Conservation (phyloP, 2,888 invertebrate species). For the Limnephilus lunatus region DNA sequence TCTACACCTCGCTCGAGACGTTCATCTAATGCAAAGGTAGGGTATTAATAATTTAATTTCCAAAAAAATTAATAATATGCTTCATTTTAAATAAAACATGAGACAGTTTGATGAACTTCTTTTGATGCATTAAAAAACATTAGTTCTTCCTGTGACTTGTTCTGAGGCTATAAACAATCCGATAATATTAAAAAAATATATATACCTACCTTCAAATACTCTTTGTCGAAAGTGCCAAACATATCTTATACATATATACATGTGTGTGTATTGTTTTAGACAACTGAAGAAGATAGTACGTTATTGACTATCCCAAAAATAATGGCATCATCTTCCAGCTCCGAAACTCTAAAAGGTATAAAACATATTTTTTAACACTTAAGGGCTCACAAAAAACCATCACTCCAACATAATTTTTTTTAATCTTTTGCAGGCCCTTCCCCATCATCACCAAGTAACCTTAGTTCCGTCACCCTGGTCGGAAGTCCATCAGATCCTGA, state of each 20-base stretch:
- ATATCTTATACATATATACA: not conserved
- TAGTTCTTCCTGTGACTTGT: too few species aligned
- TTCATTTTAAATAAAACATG: too few species aligned
- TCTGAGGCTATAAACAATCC: too few species aligned
- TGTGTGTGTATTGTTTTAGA: constrained; percentile 38
- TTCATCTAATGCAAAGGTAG: constrained; percentile 62
- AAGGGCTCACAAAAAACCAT: too few species aligned
- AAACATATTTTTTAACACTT: not conserved
- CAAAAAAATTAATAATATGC: not conserved
- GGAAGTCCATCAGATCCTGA: constrained; percentile 74
- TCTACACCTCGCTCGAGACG: constrained; percentile 57
- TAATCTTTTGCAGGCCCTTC: constrained; percentile 68
- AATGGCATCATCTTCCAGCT: constrained; percentile 85
- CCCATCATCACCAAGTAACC: constrained; percentile 85
- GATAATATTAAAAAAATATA: too few species aligned
- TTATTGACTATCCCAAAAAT: constrained; percentile 86
- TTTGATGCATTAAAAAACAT: too few species aligned
- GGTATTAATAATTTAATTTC: too few species aligned
- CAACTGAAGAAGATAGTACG: constrained; percentile 77
- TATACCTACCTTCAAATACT: too few species aligned
- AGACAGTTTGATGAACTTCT: too few species aligned
- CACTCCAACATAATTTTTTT: not conserved
- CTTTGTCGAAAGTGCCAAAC: too few species aligned
- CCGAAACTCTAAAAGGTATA: constrained; percentile 86
- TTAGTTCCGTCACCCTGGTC: constrained; percentile 85